Conservation (phyloP, 2,888 invertebrate genomes). For the Furcula furcula region DNA sequence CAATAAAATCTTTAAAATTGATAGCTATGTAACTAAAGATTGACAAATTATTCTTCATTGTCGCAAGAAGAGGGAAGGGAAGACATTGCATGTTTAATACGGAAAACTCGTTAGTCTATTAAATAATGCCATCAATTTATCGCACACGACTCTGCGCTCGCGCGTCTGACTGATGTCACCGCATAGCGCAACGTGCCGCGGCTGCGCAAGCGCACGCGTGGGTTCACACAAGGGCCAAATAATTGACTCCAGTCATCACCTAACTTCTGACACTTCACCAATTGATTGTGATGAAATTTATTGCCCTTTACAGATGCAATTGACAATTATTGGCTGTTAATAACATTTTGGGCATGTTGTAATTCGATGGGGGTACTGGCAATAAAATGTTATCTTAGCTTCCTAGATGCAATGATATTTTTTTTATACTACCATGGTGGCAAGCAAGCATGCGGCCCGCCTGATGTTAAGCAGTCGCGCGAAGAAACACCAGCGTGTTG, state of each 20-base stretch:
- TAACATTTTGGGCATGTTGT: constrained; percentile 10
- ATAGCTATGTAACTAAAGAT: no score
- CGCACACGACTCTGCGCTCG: constrained; percentile 18
- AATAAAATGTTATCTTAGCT: no score
- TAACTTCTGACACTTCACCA: constrained; percentile 46
- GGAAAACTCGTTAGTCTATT: constrained; percentile 18
- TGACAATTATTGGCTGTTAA: constrained; percentile 24
- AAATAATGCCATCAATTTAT: constrained; percentile 19
- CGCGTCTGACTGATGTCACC: constrained; percentile 32
- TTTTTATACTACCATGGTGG: no score
- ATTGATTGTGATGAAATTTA: constrained; percentile 27
- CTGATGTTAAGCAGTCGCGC: no score
- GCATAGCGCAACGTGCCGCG: no score
- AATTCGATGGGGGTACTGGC: no score
- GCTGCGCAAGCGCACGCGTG: constrained; percentile 21
- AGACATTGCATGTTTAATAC: constrained; percentile 8
- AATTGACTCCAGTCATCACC: constrained; percentile 44
- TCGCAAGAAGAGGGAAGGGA: no score
- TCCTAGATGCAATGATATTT: no score
- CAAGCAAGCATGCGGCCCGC: no score
- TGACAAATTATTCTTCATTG: no score
- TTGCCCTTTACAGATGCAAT: constrained; percentile 24
- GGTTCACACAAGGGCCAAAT: constrained; percentile 33
- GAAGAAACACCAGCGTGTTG: no score
- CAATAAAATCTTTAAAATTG: no score